Evolutionary conservation across 2,888 invertebrate species (phyloP).

Genomic region (Xestia xanthographa): DNA sequence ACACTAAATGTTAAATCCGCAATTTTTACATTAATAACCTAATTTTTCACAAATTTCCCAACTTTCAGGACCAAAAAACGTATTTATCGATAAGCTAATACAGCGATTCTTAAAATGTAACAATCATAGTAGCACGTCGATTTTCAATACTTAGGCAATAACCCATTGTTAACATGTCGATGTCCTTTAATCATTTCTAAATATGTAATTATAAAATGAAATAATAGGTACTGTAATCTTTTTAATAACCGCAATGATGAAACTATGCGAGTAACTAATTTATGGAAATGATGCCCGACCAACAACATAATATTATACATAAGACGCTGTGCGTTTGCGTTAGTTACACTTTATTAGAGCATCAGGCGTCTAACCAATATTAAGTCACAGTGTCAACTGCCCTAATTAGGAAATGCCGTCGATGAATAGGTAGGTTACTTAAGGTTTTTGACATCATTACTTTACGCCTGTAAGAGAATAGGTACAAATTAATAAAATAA

Average conservation of each 20-base stretch:
- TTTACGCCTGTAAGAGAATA: constrained; percentile 4
- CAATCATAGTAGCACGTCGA: background rate
- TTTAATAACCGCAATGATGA: background rate
- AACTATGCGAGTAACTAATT: background rate
- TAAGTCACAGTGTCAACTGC: constrained; percentile 42
- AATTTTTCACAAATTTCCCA: background rate
- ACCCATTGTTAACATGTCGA: background rate
- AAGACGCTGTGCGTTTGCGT: background rate
- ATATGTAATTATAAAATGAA: background rate
- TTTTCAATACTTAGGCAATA: background rate
- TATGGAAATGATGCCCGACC: background rate
- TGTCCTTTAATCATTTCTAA: background rate
- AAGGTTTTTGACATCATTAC: constrained; percentile 40
- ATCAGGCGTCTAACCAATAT: constrained; percentile 16
- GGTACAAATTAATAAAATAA: constrained; percentile 20
- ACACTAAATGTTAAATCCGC: background rate
- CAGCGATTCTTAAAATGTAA: background rate
- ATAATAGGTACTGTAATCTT: background rate
- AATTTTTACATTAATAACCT: background rate
- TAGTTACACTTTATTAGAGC: constrained; percentile 24
- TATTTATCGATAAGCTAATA: background rate
- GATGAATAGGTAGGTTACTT: constrained; percentile 32
- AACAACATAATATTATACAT: constrained; percentile 1
- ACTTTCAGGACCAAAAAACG: background rate
- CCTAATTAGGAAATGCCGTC: constrained; percentile 32